phyloP scores from a whole-genome alignment of 2,113 vertebrate genomes.

The Gopherus flavomarginatus region DNA sequence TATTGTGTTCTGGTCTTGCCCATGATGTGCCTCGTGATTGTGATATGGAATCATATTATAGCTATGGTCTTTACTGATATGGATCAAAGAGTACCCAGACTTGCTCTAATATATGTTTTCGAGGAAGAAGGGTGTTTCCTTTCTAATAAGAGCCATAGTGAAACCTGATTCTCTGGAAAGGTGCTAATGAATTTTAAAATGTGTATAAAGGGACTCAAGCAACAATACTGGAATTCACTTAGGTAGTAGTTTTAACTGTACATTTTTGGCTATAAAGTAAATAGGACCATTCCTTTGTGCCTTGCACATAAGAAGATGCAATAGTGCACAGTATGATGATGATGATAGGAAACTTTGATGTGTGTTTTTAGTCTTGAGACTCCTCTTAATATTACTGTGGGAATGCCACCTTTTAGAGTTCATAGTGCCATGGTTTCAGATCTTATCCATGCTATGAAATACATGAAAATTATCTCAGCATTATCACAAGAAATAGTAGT shows the following conservation, averaged over 20 bases:
- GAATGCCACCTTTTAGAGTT: background rate
- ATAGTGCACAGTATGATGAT: background rate
- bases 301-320: background rate
- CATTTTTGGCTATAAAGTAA: background rate
- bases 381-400: background rate
- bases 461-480: fast-evolving
- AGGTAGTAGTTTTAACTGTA: background rate
- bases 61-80: fast-evolving
- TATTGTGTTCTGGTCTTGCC: fast-evolving
- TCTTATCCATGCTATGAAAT: fast-evolving
- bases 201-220: background rate
- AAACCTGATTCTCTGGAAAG: background rate
- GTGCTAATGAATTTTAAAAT: background rate
- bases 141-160: fast-evolving
- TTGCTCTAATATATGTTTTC: no score
- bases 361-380: background rate
- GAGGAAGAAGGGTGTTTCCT: fast-evolving
- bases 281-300: background rate
- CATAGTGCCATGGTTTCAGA: background rate
- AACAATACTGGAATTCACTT: background rate
- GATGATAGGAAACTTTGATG: background rate
- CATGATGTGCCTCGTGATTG: background rate
- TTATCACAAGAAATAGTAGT: background rate
- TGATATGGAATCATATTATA: no score
- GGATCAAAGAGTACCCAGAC: background rate